Evolutionary conservation across 2,888 invertebrate genomes (phyloP).

Genomic region (Plebejus melissa): DNA sequence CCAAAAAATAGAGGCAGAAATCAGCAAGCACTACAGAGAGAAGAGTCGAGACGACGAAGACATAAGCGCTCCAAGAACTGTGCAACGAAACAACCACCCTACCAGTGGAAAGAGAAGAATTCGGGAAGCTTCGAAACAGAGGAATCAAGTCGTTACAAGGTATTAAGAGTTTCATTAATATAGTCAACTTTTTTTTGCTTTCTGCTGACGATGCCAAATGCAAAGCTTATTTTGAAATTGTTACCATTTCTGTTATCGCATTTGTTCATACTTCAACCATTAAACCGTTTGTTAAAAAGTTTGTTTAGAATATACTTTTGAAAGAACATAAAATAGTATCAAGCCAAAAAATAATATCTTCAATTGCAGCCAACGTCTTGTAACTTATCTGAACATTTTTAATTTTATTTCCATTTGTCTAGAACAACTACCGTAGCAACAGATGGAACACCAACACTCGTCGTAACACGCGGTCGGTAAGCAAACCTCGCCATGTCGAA

Average conservation of each 20-base stretch:
- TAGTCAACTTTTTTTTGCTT: too few relatives aligned
- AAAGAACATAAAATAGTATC: too few relatives aligned
- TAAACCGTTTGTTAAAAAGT: too few relatives aligned
- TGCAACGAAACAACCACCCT: slow-evolving; percentile 69
- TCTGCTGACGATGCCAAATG: too few relatives aligned
- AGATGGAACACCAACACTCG: slow-evolving; percentile 40
- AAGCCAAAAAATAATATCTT: too few relatives aligned
- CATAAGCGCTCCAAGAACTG: slow-evolving; percentile 65
- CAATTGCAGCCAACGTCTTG: too few relatives aligned
- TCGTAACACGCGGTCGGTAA: slow-evolving; percentile 81
- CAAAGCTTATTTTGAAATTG: too few relatives aligned
- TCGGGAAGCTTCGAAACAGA: slow-evolving; percentile 43
- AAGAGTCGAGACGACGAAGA: slow-evolving; percentile 58
- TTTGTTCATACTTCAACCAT: too few relatives aligned
- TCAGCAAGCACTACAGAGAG: slow-evolving; percentile 50
- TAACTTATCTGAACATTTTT: too few relatives aligned
- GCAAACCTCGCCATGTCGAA: slow-evolving; percentile 89
- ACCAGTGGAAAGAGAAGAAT: slow-evolving; percentile 57
- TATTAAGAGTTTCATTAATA: slow-evolving; percentile 28
- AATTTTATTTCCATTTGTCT: slow-evolving; percentile 33
- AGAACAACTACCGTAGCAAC: slow-evolving; percentile 47
- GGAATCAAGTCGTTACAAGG: slow-evolving; percentile 44
- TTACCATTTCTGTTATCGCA: too few relatives aligned
- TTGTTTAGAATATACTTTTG: too few relatives aligned
- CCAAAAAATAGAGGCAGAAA: slow-evolving; percentile 47